Evolutionary conservation across 2,797 vertebrate species (phyloP).

Genomic region (Simalia tracyae): DNA sequence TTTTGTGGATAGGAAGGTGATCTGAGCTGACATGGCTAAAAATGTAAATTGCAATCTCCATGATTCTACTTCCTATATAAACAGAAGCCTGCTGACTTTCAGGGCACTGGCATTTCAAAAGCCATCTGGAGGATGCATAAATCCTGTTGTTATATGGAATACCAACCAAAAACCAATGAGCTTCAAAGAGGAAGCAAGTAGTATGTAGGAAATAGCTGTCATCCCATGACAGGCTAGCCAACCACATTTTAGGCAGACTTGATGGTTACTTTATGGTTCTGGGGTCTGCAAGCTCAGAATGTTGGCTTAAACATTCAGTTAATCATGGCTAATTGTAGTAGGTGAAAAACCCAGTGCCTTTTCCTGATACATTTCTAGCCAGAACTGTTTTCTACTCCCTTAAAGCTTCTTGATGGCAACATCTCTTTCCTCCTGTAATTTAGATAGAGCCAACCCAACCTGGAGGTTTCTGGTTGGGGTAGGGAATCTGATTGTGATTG

Average conservation of each 20-base stretch:
- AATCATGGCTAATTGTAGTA: background rate
- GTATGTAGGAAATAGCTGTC: background rate
- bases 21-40: background rate
- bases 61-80: background rate
- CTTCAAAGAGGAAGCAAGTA: background rate
- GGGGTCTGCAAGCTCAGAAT: background rate
- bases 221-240: background rate
- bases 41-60: background rate
- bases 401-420: background rate
- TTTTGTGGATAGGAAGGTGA: background rate
- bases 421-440: background rate
- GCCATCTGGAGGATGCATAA: background rate
- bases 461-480: background rate
- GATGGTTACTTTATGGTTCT: background rate
- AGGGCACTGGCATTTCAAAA: background rate
- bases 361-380: background rate
- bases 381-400: background rate
- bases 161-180: slow-evolving; percentile 2
- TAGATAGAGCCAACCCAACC: background rate
- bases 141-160: background rate
- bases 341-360: background rate
- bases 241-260: background rate
- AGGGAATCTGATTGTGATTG: background rate
- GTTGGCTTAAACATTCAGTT: background rate
- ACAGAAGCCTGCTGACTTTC: background rate